These are phyloP conservation scores for Mobula hypostoma DNA, from an alignment of 2,113 vertebrate genomes.

Conservation along the genomic window DNA sequence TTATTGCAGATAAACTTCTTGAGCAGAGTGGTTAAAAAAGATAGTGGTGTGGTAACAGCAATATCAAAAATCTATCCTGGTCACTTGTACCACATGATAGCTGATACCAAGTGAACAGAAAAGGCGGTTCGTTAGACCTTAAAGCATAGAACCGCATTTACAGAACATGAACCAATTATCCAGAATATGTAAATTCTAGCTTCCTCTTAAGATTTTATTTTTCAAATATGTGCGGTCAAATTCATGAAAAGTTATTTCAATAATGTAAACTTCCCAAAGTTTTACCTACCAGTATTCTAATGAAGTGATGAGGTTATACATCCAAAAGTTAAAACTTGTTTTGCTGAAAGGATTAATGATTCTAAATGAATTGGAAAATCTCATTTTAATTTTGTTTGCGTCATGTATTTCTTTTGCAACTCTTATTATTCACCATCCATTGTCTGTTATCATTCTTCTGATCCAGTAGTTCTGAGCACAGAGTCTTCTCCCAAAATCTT, in stretches of 20 bases:
- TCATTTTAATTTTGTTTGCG: neutral
- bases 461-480: conserved; percentile 72
- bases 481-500: conserved; percentile 95
- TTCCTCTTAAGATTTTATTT: neutral
- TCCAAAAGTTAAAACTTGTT: neutral
- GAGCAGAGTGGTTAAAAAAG: neutral
- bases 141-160: neutral
- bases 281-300: conserved; percentile 2
- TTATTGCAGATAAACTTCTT: neutral
- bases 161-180: neutral
- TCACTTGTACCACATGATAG: neutral
- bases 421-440: neutral
- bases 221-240: neutral
- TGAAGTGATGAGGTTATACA: neutral
- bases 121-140: neutral
- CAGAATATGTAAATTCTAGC: neutral
- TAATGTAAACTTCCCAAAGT: neutral
- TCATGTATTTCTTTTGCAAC: neutral
- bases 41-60: neutral
- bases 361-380: neutral
- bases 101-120: neutral
- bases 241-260: neutral
- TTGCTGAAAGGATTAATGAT: neutral
- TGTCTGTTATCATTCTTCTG: conserved; percentile 45
- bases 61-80: neutral